Evolutionary conservation across 2,888 invertebrate genomes (phyloP), one percentile per base, ranked within the genome.

Genomic region (Maniola hyperantus): DNA sequence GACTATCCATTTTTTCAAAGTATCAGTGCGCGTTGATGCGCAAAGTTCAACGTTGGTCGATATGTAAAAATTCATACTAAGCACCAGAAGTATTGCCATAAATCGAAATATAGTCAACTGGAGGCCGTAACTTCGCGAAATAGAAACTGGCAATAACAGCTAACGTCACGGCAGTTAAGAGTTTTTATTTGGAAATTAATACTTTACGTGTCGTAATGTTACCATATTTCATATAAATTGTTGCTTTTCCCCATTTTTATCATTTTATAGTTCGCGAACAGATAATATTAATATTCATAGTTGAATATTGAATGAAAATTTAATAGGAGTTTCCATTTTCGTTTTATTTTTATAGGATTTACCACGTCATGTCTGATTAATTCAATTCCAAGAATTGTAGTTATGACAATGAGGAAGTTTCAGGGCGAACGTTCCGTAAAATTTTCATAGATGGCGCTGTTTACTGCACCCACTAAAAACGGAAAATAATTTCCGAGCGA

Each of bases 151-250:
- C 72, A 64, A 78, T 78, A 80, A 80, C 75, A 77, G 78, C 80
- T 36, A 33, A 65, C 63, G 78, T 79, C 78, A 73, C 71, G 75
- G 74, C 75, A 74, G 78, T 80, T 78, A 78, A 74, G 74, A 76
- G 76, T 76, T 79, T 79, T 80, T 80, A 76, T 77, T 74, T 67
- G 65, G 58, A 73, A 77, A 75, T 82, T 81, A 81, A 82, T 80
- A 71, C 71, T 72, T 64, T 68, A 68, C 64, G 68, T 69, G 67
- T 67, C 67, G 36, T 65, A 66, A 70, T 65, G 59, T 51, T 65
- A 63, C 60, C 60, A 63, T 63, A 59, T 65, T 58, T 62, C 61
- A 57, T 55, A 42, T 36, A 48, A 66, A 61, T 20, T 61, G 61
- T 48, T 39, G 42, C 39, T 18, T 57, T 39, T 54, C 18, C 6